Conservation (phyloP, 1,140 invertebrate genomes). For the Lanistes nyassanus region DNA sequence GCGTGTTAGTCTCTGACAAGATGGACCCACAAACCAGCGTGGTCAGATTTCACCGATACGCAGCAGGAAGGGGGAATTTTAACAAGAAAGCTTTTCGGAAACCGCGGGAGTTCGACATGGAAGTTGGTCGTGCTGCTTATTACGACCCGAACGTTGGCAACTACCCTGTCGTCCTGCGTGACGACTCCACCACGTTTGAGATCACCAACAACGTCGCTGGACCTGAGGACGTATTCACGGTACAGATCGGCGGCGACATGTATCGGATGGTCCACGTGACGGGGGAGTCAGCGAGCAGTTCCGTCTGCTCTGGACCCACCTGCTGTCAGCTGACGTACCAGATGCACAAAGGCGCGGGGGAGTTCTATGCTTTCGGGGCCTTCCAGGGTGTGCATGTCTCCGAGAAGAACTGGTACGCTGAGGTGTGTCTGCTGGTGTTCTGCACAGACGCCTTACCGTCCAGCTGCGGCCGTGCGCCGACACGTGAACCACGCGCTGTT, state of each 20-base stretch:
- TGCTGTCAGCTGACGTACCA: slow-evolving; percentile 42
- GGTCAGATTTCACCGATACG: neutral
- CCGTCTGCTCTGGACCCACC: slow-evolving; percentile 34
- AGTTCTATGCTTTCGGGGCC: slow-evolving; percentile 40
- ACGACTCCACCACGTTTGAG: too few species aligned
- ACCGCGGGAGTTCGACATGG: neutral
- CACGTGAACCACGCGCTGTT: slow-evolving; percentile 5
- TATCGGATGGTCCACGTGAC: neutral
- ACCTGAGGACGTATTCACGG: too few species aligned
- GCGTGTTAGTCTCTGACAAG: neutral
- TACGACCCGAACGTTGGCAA: slow-evolving; percentile 3
- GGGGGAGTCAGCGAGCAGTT: neutral
- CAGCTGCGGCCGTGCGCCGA: slow-evolving; percentile 18
- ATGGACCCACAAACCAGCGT: neutral
- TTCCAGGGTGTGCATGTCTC: slow-evolving; percentile 41
- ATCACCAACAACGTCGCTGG: too few species aligned
- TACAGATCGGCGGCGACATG: neutral
- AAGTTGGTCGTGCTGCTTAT: slow-evolving; percentile 11
- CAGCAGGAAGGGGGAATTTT: too few species aligned
- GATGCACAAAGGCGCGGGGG: neutral
- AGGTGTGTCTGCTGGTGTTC: slow-evolving; percentile 41
- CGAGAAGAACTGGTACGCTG: slow-evolving; percentile 33
- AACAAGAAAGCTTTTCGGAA: too few species aligned
- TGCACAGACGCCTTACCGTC: slow-evolving; percentile 27
- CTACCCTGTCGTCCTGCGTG: neutral